Percentiles rank a stretch among this genome's conserved stretches.
phyloP scores from a whole-genome alignment of 2,113 vertebrate genomes.

The Glaucidium brasilianum region DNA sequence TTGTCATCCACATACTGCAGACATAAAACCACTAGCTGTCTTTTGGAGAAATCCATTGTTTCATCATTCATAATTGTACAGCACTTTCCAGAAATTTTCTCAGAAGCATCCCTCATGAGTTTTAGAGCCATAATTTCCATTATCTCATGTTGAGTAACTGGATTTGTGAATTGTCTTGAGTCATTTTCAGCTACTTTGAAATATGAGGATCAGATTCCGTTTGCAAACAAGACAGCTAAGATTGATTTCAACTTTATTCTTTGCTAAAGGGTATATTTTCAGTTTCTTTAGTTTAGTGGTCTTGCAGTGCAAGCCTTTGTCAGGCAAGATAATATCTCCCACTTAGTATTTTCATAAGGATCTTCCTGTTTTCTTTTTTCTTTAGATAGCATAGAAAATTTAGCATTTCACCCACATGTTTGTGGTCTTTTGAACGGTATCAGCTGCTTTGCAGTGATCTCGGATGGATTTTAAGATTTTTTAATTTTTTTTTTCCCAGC shows the following conservation, averaged over 20 bases:
- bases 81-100: slow-evolving; percentile 68
- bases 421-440: slow-evolving; percentile 47
- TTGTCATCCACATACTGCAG: slow-evolving; percentile 43
- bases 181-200: slow-evolving; percentile 67
- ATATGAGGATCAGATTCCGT: slow-evolving; percentile 47
- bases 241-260: slow-evolving; percentile 39
- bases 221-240: slow-evolving; percentile 50
- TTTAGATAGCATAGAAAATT: slow-evolving; percentile 40
- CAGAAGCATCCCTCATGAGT: slow-evolving; percentile 60
- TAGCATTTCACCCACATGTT: slow-evolving; percentile 46
- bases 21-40: slow-evolving; percentile 41
- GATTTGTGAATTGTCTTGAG: slow-evolving; percentile 66
- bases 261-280: slow-evolving; percentile 55
- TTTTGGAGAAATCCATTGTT: slow-evolving; percentile 66
- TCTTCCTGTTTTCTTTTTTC: slow-evolving; percentile 63
- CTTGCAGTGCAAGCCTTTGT: slow-evolving; percentile 32
- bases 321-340: slow-evolving; percentile 53
- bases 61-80: slow-evolving; percentile 55
- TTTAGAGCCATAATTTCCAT: slow-evolving; percentile 63
- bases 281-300: slow-evolving; percentile 36
- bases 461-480: slow-evolving; percentile 26
- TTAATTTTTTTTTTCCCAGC: background rate
- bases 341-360: slow-evolving; percentile 53
- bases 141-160: slow-evolving; percentile 70
- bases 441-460: slow-evolving; percentile 56